Conservation (phyloP, 2,797 vertebrate genomes). For the Onychomys arenicola region DNA sequence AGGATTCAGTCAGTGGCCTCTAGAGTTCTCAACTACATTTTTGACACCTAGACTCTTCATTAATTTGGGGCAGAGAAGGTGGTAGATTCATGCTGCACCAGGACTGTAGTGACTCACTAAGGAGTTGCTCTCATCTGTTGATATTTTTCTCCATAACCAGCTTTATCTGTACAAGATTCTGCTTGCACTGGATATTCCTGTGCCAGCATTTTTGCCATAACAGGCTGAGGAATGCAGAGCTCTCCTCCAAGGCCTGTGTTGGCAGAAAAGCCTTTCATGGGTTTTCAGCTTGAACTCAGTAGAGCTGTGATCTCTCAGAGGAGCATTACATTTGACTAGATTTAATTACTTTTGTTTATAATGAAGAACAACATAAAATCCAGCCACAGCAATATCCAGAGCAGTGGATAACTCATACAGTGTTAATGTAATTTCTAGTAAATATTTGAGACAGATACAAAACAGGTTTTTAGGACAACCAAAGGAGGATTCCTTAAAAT, state of each 20-base stretch:
- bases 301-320: conserved; percentile 76
- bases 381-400: conserved; percentile 66
- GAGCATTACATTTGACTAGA: conserved; percentile 70
- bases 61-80: neutral
- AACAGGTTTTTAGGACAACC: neutral
- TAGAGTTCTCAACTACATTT: neutral
- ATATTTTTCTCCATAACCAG: conserved; percentile 9
- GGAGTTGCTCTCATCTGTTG: conserved; percentile 33
- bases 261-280: conserved; percentile 64
- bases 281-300: conserved; percentile 75
- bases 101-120: neutral
- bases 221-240: conserved; percentile 76
- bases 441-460: conserved; percentile 9
- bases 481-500: neutral
- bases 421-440: conserved; percentile 33
- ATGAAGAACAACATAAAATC: conserved; percentile 70
- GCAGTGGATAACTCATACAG: neutral
- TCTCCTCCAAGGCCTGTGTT: conserved; percentile 80
- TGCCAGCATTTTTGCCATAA: conserved; percentile 69
- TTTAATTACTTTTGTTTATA: conserved; percentile 71
- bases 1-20: neutral
- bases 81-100: neutral
- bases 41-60: neutral
- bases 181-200: conserved; percentile 33
- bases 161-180: conserved; percentile 69